phyloP scores from a whole-genome alignment of 2,888 invertebrate species.

The Zaprionus obscuricornis region DNA sequence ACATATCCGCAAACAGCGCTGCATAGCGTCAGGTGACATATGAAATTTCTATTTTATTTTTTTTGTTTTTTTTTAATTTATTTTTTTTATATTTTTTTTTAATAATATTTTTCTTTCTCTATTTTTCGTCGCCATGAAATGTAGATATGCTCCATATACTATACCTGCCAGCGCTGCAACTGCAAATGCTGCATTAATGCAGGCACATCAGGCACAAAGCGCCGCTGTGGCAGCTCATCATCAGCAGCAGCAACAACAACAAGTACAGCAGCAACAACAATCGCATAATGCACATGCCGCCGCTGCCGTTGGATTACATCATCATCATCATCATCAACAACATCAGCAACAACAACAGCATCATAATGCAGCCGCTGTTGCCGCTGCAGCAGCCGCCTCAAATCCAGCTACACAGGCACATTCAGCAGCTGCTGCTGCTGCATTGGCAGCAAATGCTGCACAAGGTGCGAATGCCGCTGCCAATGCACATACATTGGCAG shows the following conservation, averaged over 20 bases:
- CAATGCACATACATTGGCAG: constrained; percentile 83
- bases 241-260: constrained; percentile 52
- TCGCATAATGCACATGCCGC: constrained; percentile 66
- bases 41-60: not conserved
- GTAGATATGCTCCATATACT: constrained; percentile 88
- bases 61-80: not conserved
- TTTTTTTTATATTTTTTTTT: no score
- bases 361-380: constrained; percentile 55
- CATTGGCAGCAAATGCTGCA: constrained; percentile 73
- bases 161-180: constrained; percentile 85
- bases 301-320: constrained; percentile 67
- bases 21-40: constrained; percentile 82
- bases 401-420: constrained; percentile 83
- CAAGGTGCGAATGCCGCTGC: constrained; percentile 53
- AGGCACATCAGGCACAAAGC: constrained; percentile 78
- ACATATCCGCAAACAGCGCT: constrained; percentile 85
- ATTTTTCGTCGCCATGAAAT: not conserved
- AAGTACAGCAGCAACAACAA: constrained; percentile 56
- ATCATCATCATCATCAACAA: constrained; percentile 72
- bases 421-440: constrained; percentile 72
- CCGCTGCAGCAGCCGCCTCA: constrained; percentile 49
- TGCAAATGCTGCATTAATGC: constrained; percentile 84
- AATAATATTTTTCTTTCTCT: no score
- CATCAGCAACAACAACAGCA: constrained; percentile 66
- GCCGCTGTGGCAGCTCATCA: constrained; percentile 81